Base-by-base conservation (phyloP, 2,797 vertebrate genomes). In the Mus spretus region DNA sequence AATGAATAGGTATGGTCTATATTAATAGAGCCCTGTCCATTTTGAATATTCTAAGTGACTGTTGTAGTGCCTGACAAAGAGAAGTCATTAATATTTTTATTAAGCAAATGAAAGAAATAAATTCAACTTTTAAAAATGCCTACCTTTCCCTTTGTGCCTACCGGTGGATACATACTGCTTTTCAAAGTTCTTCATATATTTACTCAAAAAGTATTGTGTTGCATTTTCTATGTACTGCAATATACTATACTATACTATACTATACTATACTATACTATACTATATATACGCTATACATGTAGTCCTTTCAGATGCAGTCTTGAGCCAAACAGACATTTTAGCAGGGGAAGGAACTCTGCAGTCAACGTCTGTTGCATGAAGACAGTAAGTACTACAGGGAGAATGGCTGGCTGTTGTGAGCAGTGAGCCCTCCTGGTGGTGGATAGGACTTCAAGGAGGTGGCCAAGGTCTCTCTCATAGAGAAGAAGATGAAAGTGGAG, bases 81-180 rank as follows among this genome's bases (percentile, higher is more conserved):
- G 26, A 79, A 79, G 72, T 8, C 67, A 20, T 67, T 89, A 61
- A 47, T 89, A 77, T 61, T 89, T 77, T 89, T 77, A 34, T 59
- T 89, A 87, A 87, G 24, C 17, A 72, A 87, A 87, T 87, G 59
- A 55, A 91, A 44, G 14, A 74, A 31, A 84, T 89, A 75, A 67
- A 37, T 65, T 81, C 47, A 50, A 77, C 20, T 74, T 91, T 55
- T 90, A 40, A 90, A 20, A 63, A 10, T 75, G 20, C 6, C 19
- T 80, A 17, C 1, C 53, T 85, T 72, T 31, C 19, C 59, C 53
- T 94, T 94, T 10, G 31, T 86, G 9, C 15, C 61, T 47, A 3
- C 17, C 1, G 37, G 14, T 67, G 14, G 22, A 22, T 89, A 70
- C 37, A 7, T 91, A 55, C 61, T 79, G 31, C 4, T 61, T 89